Evolutionary conservation across 2,113 vertebrate species (phyloP).

Genomic region (Caracal caracal): DNA sequence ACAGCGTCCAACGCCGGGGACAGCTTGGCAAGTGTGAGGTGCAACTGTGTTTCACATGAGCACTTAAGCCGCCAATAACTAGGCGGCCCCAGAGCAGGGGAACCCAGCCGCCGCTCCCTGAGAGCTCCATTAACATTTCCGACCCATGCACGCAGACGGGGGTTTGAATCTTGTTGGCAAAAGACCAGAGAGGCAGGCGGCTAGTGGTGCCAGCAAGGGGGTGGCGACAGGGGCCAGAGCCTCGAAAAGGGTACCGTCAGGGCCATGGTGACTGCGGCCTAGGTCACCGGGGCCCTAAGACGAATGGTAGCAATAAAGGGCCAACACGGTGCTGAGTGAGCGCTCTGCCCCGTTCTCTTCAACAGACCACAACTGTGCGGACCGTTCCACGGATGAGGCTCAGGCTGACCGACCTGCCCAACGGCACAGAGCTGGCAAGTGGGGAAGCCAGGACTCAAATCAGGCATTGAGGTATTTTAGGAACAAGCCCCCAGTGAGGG

Average conservation of each 20-base stretch:
- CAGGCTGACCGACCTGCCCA: fast-evolving
- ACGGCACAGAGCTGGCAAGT: neutral
- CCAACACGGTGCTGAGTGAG: neutral
- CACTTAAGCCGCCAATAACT: conserved; percentile 10
- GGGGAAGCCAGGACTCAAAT: too few relatives aligned
- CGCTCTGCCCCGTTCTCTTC: neutral
- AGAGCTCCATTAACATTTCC: neutral
- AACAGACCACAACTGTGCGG: neutral
- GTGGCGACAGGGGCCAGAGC: neutral
- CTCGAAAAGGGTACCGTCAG: neutral
- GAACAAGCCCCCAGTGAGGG: neutral
- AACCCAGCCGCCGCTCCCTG: neutral
- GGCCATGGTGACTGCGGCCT: neutral
- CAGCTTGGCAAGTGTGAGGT: neutral
- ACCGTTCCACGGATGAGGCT: neutral
- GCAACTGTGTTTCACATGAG: neutral
- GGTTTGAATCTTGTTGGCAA: neutral
- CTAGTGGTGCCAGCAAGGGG: neutral
- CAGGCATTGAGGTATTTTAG: neutral
- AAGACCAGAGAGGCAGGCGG: conserved; percentile 41
- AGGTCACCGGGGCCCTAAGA: neutral
- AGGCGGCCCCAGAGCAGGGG: neutral
- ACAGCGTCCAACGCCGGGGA: conserved; percentile 57
- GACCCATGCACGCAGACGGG: neutral
- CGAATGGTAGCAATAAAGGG: neutral